Base-by-base conservation (phyloP, 1,140 invertebrate genomes). In the Battus philenor region DNA sequence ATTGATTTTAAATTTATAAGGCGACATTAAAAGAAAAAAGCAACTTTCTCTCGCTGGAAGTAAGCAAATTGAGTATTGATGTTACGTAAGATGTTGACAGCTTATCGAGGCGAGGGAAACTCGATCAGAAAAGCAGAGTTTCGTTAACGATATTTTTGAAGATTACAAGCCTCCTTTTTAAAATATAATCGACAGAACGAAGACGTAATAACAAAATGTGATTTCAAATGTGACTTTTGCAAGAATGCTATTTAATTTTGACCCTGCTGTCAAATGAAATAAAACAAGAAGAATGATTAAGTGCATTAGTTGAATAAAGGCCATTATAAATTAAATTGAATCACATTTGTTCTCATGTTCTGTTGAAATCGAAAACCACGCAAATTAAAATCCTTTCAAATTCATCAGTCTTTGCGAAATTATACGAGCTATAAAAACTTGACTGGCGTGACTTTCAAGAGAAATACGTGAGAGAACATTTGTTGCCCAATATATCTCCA, bases 41-140 rank as follows among this genome's bases (percentile, higher is more conserved):
- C 39, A 54, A 66, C 76, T 80, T 79, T 82, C 76, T 66, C 70
- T 68, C 56, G 61, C 47, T 51, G 51, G 49, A 72, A 59, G 58
- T 73, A 15, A 50, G 51, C 49, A 53, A 54, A 74, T 76, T 75
- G 62, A 68, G 72, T 73, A 75, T 67, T n/a, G n/a, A n/a, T n/a
- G n/a, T n/a, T n/a, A n/a, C n/a, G n/a, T n/a, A n/a, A n/a, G n/a
- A n/a, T n/a, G n/a, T n/a, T n/a, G n/a, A n/a, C n/a, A n/a, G n/a
- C n/a, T n/a, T n/a, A n/a, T n/a, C n/a, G n/a, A n/a, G n/a, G n/a
- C n/a, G n/a, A n/a, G n/a, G n/a, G n/a, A n/a, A n/a, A n/a, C n/a
- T n/a, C n/a, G n/a, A n/a, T n/a, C n/a, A n/a, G n/a, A n/a, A n/a
- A n/a, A n/a, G n/a, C n/a, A n/a, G n/a, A n/a, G n/a, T n/a, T n/a